These are phyloP conservation scores for Neodon shergylaensis DNA, from an alignment of 2,113 vertebrate species.

Conservation along the genomic window DNA sequence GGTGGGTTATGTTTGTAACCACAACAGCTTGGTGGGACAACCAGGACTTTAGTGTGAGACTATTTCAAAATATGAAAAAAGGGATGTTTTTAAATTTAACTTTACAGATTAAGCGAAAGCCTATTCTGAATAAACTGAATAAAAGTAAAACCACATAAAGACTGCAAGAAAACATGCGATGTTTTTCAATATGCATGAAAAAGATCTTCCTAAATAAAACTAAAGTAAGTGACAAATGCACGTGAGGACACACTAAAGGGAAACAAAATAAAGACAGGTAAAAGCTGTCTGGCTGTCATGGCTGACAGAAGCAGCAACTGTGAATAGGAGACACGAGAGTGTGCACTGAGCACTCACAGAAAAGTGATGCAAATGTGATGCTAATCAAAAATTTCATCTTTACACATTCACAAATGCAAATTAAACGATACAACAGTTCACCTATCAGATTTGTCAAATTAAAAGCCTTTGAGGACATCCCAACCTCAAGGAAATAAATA, in stretches of 20 bases:
- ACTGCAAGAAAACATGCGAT: neutral
- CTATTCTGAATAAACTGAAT: neutral
- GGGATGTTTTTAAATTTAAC: neutral
- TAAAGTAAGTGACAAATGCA: slow-evolving; percentile 1
- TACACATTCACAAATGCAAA: slow-evolving; percentile 41
- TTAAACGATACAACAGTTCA: neutral
- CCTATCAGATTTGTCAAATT: slow-evolving; percentile 27
- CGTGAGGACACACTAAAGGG: neutral
- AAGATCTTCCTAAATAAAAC: slow-evolving; percentile 16
- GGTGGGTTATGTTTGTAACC: neutral
- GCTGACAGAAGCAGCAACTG: neutral
- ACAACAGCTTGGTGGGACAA: neutral
- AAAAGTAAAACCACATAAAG: slow-evolving; percentile 19
- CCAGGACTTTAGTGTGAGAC: neutral
- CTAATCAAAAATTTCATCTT: slow-evolving; percentile 14
- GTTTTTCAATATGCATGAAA: neutral
- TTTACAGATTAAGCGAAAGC: slow-evolving; percentile 32
- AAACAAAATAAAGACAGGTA: neutral
- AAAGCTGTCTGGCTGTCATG: slow-evolving; percentile 37
- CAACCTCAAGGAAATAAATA: neutral
- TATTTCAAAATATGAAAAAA: neutral
- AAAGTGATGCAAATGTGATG: neutral
- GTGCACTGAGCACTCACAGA: neutral
- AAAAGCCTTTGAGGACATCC: neutral
- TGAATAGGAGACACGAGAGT: neutral